phyloP scores from a whole-genome alignment of 2,888 invertebrate genomes.

The Pomacea canaliculata region DNA sequence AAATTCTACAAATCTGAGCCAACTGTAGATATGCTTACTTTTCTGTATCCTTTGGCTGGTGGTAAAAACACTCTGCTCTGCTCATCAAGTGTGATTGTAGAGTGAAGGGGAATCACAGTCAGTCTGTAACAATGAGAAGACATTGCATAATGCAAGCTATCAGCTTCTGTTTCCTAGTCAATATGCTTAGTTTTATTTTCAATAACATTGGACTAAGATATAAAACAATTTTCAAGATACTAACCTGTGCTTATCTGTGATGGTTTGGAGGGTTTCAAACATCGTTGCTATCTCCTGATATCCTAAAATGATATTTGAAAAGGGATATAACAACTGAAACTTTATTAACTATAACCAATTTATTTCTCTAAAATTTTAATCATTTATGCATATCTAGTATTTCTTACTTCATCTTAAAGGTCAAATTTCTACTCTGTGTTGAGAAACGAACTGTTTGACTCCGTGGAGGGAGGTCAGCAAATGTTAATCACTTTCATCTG shows the following conservation, averaged over 20 bases:
- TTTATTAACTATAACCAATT: too few relatives aligned
- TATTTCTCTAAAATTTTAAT: too few relatives aligned
- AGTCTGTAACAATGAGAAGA: slow-evolving; percentile 43
- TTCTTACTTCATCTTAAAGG: too few relatives aligned
- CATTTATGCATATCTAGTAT: too few relatives aligned
- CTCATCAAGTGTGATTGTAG: slow-evolving; percentile 83
- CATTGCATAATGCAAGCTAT: not conserved
- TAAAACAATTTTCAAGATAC: slow-evolving; percentile 13
- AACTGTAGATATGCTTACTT: slow-evolving; percentile 68
- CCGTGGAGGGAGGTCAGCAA: too few relatives aligned
- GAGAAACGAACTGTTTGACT: too few relatives aligned
- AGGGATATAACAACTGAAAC: not conserved
- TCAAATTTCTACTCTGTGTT: too few relatives aligned
- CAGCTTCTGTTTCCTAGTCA: too few relatives aligned
- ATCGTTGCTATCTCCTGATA: slow-evolving; percentile 49
- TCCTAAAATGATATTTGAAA: slow-evolving; percentile 35
- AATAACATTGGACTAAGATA: too few relatives aligned
- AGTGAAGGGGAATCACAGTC: slow-evolving; percentile 72
- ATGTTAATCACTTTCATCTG: too few relatives aligned
- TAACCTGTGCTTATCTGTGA: slow-evolving; percentile 42
- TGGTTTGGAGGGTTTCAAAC: slow-evolving; percentile 38
- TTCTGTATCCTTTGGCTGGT: slow-evolving; percentile 78
- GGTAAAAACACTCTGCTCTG: slow-evolving; percentile 77
- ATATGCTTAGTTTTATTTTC: too few relatives aligned
- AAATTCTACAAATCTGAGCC: too few relatives aligned